These are phyloP conservation scores for Drosophila anomalipes DNA, from an alignment of 2,888 invertebrate species.

Conservation along the genomic window DNA sequence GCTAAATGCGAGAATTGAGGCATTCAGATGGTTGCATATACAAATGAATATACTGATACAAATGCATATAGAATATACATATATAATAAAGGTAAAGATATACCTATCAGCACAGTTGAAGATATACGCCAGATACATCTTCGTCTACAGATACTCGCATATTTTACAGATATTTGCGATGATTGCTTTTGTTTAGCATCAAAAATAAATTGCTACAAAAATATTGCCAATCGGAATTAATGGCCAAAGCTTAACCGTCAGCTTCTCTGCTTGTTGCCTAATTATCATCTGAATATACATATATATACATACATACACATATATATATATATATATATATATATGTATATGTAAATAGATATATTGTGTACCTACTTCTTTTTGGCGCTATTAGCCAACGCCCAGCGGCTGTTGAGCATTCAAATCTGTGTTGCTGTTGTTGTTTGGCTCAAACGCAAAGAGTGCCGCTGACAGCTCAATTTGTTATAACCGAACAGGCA, in stretches of 20 bases:
- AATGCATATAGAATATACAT: constrained; percentile 9
- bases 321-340: neutral
- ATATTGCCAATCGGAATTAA: constrained; percentile 79
- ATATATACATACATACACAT: neutral
- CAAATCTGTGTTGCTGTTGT: constrained; percentile 32
- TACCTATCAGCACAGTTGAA: neutral
- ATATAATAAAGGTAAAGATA: neutral
- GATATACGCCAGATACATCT: neutral
- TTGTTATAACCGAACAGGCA: constrained; percentile 61
- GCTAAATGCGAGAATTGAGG: constrained; percentile 63
- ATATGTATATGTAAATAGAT: neutral
- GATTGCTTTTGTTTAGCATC: constrained; percentile 55
- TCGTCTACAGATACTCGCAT: neutral
- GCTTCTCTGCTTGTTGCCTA: constrained; percentile 39
- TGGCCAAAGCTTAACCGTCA: constrained; percentile 46
- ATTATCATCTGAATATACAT: constrained; percentile 53
- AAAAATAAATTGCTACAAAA: constrained; percentile 64
- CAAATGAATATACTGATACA: constrained; percentile 3
- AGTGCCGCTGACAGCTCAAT: constrained; percentile 74
- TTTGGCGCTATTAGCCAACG: constrained; percentile 46
- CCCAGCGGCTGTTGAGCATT: constrained; percentile 46
- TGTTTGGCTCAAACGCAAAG: constrained; percentile 45
- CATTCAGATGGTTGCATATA: constrained; percentile 48
- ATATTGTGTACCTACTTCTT: constrained; percentile 12
- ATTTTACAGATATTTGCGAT: constrained; percentile 19